Percentiles rank a stretch among this genome's conserved stretches.
phyloP scores from a whole-genome alignment of 2,113 vertebrate genomes.

The Lepisosteus osseus region DNA sequence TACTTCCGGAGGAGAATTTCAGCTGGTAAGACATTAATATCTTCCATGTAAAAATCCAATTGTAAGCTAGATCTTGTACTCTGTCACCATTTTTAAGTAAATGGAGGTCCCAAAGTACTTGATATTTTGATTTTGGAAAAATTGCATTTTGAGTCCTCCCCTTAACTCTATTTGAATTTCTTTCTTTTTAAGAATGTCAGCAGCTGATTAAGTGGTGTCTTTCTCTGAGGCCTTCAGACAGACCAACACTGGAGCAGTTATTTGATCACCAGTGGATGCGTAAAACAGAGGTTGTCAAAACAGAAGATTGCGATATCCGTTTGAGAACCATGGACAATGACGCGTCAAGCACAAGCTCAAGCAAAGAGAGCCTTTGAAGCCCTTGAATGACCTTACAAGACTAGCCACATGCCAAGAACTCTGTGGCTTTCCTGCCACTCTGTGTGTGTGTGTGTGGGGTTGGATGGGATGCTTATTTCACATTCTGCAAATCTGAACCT shows the following conservation, averaged over 20 bases:
- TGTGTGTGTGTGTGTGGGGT: constrained; percentile 38
- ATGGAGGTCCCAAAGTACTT: no score
- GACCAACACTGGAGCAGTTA: constrained; percentile 94
- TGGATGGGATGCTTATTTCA: constrained; percentile 55
- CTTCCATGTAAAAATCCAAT: no score
- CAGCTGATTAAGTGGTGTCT: constrained; percentile 96
- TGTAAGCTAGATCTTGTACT: no score
- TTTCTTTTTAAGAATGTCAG: constrained; percentile 79
- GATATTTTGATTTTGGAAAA: no score
- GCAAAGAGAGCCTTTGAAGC: constrained; percentile 92
- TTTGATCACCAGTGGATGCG: constrained; percentile 93
- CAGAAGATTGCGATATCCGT: constrained; percentile 81
- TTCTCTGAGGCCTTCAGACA: constrained; percentile 87
- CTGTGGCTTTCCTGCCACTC: constrained; percentile 58
- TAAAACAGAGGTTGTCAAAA: constrained; percentile 66
- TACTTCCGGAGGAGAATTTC: constrained; percentile 90
- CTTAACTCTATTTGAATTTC: accelerated
- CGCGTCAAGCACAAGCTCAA: constrained; percentile 90
- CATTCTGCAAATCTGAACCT: constrained; percentile 57
- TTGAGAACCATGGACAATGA: constrained; percentile 84
- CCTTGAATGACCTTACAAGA: constrained; percentile 44
- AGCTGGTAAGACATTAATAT: constrained; percentile 65
- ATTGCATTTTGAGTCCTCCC: not conserved
- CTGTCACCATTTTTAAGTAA: not conserved
- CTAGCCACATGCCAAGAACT: constrained; percentile 58